Evolutionary conservation across 2,113 vertebrate genomes (phyloP).

Genomic region (Lepidothrix coronata): DNA sequence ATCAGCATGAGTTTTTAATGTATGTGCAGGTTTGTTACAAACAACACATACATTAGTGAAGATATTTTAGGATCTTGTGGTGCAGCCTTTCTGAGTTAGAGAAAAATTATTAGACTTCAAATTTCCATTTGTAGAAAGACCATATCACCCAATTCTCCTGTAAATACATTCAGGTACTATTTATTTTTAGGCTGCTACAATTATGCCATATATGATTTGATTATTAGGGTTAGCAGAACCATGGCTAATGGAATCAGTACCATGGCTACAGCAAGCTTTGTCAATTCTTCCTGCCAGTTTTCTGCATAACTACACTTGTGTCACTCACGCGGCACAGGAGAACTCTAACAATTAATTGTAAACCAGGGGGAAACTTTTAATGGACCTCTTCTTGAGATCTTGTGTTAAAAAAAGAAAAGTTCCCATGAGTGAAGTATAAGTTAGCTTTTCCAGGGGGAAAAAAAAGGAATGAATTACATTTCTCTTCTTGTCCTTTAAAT

Average conservation of each 20-base stretch:
- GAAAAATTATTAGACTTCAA: neutral
- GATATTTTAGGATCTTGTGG: neutral
- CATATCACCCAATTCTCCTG: neutral
- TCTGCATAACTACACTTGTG: constrained; percentile 73
- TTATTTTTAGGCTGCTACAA: constrained; percentile 53
- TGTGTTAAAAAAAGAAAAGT: constrained; percentile 77
- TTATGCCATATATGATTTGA: constrained; percentile 68
- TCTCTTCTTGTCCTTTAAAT: constrained; percentile 90
- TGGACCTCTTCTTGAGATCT: constrained; percentile 75
- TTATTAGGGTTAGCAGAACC: constrained; percentile 72
- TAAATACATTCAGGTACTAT: constrained; percentile 8
- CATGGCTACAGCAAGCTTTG: constrained; percentile 66
- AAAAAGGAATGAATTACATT: constrained; percentile 83
- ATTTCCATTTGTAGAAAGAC: neutral
- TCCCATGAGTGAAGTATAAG: constrained; percentile 77
- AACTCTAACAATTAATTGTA: constrained; percentile 75
- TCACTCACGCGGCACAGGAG: constrained; percentile 64
- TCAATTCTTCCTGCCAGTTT: constrained; percentile 67
- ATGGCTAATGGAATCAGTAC: constrained; percentile 76
- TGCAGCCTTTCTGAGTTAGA: neutral
- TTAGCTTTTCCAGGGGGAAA: constrained; percentile 71
- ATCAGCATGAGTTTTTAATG: constrained; percentile 8
- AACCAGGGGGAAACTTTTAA: constrained; percentile 69
- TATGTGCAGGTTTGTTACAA: neutral
- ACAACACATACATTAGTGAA: neutral